Conservation (phyloP, 2,888 invertebrate genomes). For the Drosophila colorata region DNA sequence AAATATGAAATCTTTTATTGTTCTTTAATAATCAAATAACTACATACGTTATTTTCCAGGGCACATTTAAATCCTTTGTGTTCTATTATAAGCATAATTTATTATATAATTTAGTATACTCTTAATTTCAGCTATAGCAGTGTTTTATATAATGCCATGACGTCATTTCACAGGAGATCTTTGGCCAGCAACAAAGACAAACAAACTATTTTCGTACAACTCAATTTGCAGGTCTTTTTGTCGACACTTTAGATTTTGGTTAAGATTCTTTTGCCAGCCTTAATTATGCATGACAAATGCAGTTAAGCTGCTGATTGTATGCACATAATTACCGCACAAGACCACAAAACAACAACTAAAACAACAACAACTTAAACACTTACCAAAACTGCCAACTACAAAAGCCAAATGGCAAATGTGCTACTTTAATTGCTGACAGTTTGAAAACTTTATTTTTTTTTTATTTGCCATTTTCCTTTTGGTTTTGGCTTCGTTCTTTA, state of each 20-base stretch:
- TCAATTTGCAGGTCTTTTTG: slow-evolving; percentile 29
- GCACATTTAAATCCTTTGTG: too few species aligned
- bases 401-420: slow-evolving; percentile 57
- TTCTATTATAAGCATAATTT: too few species aligned
- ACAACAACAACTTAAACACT: slow-evolving; percentile 30
- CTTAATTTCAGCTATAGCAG: background rate
- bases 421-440: slow-evolving; percentile 78
- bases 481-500: slow-evolving; percentile 35
- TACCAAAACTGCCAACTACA: slow-evolving; percentile 61
- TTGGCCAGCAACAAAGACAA: background rate
- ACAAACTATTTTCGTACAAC: slow-evolving; percentile 16
- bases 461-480: slow-evolving; percentile 53
- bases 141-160: background rate
- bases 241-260: slow-evolving; percentile 49
- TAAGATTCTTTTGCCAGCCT: slow-evolving; percentile 54
- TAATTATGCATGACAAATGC: slow-evolving; percentile 79
- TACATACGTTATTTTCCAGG: too few species aligned
- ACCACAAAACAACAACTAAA: slow-evolving; percentile 9
- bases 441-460: slow-evolving; percentile 51
- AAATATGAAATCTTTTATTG: too few species aligned
- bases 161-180: background rate
- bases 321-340: slow-evolving; percentile 71
- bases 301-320: slow-evolving; percentile 69
- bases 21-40: too few species aligned
- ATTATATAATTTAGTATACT: too few species aligned